Percentiles rank a stretch among this genome's conserved stretches.
Evolutionary conservation across 2,888 invertebrate genomes (phyloP).

Genomic region (Cephus sareptanus): DNA sequence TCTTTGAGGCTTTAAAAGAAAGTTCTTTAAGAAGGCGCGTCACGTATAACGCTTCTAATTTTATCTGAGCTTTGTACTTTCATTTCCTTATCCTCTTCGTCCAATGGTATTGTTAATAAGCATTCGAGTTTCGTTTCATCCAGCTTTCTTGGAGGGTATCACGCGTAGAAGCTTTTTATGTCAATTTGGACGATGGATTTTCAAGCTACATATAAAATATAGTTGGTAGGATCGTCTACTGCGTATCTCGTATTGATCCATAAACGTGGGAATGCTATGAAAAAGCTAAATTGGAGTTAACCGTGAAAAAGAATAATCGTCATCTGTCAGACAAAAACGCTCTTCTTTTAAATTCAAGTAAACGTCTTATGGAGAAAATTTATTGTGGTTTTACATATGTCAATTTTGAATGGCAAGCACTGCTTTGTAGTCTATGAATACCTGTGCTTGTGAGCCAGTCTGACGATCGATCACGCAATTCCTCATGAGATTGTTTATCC

Average conservation of each 20-base stretch:
- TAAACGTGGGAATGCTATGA: background rate
- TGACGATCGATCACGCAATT: background rate
- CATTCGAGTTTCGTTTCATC: background rate
- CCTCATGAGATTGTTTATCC: background rate
- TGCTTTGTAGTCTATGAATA: background rate
- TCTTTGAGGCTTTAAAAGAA: background rate
- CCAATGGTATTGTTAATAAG: background rate
- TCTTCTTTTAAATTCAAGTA: background rate
- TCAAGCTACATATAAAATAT: background rate
- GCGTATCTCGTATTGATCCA: background rate
- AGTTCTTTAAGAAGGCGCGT: background rate
- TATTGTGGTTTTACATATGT: background rate
- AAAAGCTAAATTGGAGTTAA: background rate
- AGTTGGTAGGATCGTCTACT: background rate
- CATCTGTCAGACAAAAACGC: background rate
- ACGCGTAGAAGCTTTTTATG: background rate
- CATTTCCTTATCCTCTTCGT: background rate
- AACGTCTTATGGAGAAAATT: background rate
- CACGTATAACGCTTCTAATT: background rate
- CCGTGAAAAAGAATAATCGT: background rate
- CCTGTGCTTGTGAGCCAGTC: background rate
- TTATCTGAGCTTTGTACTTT: background rate
- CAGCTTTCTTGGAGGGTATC: background rate
- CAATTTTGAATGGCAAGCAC: background rate
- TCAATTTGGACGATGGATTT: background rate